phyloP scores from a whole-genome alignment of 2,888 invertebrate genomes.

The Myopa testacea region DNA sequence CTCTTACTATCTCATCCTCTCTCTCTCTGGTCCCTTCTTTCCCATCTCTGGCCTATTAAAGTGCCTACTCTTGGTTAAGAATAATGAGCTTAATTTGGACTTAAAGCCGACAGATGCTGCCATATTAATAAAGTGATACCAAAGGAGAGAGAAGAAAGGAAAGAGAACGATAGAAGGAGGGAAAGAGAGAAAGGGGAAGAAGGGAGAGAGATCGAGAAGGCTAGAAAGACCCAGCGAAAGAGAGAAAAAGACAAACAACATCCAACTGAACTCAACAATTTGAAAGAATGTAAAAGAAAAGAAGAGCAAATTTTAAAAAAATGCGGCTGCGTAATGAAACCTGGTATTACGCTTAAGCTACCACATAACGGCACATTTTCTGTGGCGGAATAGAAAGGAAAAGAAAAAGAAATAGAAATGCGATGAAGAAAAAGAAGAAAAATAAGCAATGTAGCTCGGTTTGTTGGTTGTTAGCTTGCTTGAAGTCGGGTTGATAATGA shows the following conservation, averaged over 20 bases:
- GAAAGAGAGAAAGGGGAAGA: not conserved
- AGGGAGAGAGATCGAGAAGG: not conserved
- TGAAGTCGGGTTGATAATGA: not conserved
- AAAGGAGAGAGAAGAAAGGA: not conserved
- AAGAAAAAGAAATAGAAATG: not conserved
- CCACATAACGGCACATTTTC: not conserved
- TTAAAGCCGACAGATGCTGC: conserved; percentile 36
- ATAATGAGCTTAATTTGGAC: conserved; percentile 34
- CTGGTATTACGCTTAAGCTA: conserved; percentile 11
- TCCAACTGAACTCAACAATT: not conserved
- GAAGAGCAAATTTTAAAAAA: not conserved
- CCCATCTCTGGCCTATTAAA: not conserved
- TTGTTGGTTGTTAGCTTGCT: not conserved
- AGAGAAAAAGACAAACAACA: not conserved
- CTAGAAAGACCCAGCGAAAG: not conserved
- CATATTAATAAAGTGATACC: conserved; percentile 25
- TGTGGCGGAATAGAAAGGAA: not conserved
- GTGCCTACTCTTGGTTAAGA: conserved; percentile 22
- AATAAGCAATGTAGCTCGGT: no score
- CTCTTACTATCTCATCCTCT: not conserved
- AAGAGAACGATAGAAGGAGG: not conserved
- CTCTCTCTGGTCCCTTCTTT: not conserved
- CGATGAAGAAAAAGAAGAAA: not conserved
- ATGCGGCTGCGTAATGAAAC: conserved; percentile 12
- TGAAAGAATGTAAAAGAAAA: not conserved